These are phyloP conservation scores for Agrochola macilenta DNA, from an alignment of 2,888 invertebrate genomes.

Conservation along the genomic window DNA sequence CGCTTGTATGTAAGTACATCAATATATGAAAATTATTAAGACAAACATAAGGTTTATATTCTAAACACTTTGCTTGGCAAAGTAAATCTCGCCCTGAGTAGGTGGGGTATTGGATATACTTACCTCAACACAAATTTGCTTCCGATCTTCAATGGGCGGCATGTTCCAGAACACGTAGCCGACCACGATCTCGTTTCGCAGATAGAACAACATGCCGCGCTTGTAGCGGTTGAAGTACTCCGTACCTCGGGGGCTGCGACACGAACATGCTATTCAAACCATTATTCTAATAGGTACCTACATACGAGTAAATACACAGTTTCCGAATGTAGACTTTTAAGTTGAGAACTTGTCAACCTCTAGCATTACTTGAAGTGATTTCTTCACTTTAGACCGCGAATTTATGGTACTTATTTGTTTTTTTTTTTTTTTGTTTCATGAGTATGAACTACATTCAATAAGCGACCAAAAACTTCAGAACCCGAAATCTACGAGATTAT, in stretches of 20 bases:
- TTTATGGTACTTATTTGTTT: background rate
- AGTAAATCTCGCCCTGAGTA: too few relatives aligned
- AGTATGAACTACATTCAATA: background rate
- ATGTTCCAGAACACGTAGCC: conserved; percentile 87
- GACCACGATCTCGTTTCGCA: conserved; percentile 83
- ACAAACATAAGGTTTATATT: too few relatives aligned
- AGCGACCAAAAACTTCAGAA: background rate
- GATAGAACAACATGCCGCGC: conserved; percentile 84
- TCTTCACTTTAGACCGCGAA: background rate
- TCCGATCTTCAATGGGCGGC: conserved; percentile 81
- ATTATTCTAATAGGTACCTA: background rate
- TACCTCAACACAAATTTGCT: conserved; percentile 83
- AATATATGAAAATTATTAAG: too few relatives aligned
- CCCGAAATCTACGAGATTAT: too few relatives aligned
- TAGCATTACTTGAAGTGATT: background rate
- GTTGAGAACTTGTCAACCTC: background rate
- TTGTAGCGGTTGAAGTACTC: conserved; percentile 82
- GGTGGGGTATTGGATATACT: background rate
- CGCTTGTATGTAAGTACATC: too few relatives aligned
- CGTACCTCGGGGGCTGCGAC: conserved; percentile 67
- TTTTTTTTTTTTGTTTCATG: background rate
- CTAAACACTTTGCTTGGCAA: too few relatives aligned
- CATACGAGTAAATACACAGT: background rate
- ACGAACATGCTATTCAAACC: background rate
- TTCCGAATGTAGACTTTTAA: background rate